Conservation (phyloP, 2,888 invertebrate genomes). For the Aquatica leii region DNA sequence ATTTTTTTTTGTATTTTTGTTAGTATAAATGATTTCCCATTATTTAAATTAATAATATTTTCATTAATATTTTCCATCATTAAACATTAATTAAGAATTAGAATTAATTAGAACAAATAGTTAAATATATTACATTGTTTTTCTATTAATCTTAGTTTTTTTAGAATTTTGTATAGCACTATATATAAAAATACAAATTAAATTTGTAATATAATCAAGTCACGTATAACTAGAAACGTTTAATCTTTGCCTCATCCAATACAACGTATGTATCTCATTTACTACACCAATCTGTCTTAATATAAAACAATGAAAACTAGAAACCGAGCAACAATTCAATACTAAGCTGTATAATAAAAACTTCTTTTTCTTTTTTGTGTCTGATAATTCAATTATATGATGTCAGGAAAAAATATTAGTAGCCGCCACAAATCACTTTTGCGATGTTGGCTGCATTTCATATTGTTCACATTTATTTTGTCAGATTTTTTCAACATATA, state of each 20-base stretch:
- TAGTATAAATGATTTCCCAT: too few species aligned
- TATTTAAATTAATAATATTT: too few species aligned
- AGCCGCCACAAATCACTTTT: slow-evolving; percentile 32
- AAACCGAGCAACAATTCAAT: slow-evolving; percentile 12
- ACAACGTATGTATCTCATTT: neutral
- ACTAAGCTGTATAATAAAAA: slow-evolving; percentile 19
- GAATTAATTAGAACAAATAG: too few species aligned
- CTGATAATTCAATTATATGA: slow-evolving; percentile 32
- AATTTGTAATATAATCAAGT: slow-evolving; percentile 14
- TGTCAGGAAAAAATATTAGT: slow-evolving; percentile 30
- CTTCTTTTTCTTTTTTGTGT: slow-evolving; percentile 20
- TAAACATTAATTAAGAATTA: too few species aligned
- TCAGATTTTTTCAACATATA: too few species aligned
- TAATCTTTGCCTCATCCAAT: too few species aligned
- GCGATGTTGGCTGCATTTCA: slow-evolving; percentile 25
- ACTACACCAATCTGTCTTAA: neutral
- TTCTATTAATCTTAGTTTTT: too few species aligned
- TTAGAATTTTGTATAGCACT: too few species aligned
- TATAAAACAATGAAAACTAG: neutral
- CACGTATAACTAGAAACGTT: slow-evolving; percentile 20
- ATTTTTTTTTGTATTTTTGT: too few species aligned
- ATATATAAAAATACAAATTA: too few species aligned
- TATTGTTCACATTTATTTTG: slow-evolving; percentile 18
- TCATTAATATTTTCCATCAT: too few species aligned
- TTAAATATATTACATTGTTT: too few species aligned